phyloP scores from a whole-genome alignment of 2,888 invertebrate genomes.

The Tridacna gigas region DNA sequence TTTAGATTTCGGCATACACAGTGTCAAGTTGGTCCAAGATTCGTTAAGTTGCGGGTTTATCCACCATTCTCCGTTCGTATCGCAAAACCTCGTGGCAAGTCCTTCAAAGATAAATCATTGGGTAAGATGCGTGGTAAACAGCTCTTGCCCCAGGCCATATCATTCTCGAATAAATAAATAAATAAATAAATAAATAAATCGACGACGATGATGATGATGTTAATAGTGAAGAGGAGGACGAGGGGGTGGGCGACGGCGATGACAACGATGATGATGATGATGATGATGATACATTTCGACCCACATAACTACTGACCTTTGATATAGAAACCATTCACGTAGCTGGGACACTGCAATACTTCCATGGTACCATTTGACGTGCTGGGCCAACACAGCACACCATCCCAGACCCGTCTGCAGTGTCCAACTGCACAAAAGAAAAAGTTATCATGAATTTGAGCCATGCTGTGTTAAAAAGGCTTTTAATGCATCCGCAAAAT shows the following conservation, averaged over 20 bases:
- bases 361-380: conserved; percentile 59
- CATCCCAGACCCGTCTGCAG: conserved; percentile 67
- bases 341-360: conserved; percentile 61
- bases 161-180: too few species aligned
- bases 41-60: conserved; percentile 57
- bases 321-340: conserved; percentile 63
- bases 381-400: conserved; percentile 67
- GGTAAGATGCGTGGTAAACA: too few species aligned
- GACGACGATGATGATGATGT: too few species aligned
- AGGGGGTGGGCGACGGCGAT: too few species aligned
- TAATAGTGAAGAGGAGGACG: too few species aligned
- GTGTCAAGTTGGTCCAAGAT: conserved; percentile 54
- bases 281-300: background rate
- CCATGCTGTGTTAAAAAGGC: too few species aligned
- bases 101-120: conserved; percentile 52
- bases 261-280: background rate
- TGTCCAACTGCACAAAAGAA: conserved; percentile 13
- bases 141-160: too few species aligned
- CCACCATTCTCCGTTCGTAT: conserved; percentile 77
- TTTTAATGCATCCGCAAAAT: too few species aligned
- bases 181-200: too few species aligned
- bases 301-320: conserved; percentile 39
- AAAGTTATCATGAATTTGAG: too few species aligned
- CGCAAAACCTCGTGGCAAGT: conserved; percentile 72
- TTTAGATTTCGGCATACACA: conserved; percentile 27